phyloP scores from a whole-genome alignment of 2,797 vertebrate species.

The Notamacropus eugenii region DNA sequence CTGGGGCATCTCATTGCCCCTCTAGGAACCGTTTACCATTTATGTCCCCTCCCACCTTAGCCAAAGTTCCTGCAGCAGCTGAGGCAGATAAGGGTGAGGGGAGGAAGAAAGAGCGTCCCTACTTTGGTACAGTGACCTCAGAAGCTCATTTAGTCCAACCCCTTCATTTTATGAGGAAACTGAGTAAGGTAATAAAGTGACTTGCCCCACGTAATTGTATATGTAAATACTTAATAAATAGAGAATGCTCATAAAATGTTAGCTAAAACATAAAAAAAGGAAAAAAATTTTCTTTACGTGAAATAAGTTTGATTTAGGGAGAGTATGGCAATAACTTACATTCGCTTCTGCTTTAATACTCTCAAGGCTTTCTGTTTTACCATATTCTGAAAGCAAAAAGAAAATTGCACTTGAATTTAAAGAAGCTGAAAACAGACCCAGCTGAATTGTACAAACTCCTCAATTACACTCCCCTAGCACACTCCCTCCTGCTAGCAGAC shows the following conservation, averaged over 20 bases:
- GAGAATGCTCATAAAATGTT: slow-evolving; percentile 44
- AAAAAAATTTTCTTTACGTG: slow-evolving; percentile 43
- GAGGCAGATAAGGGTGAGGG: neutral
- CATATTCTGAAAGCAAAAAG: slow-evolving; percentile 91
- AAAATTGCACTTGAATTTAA: slow-evolving; percentile 57
- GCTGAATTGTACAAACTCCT: neutral
- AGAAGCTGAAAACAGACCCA: slow-evolving; percentile 34
- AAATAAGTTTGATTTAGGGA: slow-evolving; percentile 51
- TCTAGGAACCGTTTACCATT: neutral
- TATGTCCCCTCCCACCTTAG: too few species aligned
- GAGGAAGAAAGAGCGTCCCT: neutral
- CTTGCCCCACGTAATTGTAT: neutral
- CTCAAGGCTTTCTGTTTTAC: slow-evolving; percentile 98
- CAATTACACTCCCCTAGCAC: neutral
- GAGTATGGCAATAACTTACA: slow-evolving; percentile 89
- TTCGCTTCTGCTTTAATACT: slow-evolving; percentile 97
- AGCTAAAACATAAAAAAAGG: slow-evolving; percentile 44
- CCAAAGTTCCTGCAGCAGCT: neutral
- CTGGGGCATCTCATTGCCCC: neutral
- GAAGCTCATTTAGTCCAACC: neutral
- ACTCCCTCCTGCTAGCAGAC: too few species aligned
- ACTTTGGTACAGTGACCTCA: neutral
- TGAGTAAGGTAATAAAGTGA: neutral
- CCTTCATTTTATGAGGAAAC: neutral
- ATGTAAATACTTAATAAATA: slow-evolving; percentile 35